A percentile compares a stretch with the other conserved stretches of the same genome.
Evolutionary conservation across 2,113 vertebrate genomes (phyloP).

Genomic region (Microcebus lehilahytsara): DNA sequence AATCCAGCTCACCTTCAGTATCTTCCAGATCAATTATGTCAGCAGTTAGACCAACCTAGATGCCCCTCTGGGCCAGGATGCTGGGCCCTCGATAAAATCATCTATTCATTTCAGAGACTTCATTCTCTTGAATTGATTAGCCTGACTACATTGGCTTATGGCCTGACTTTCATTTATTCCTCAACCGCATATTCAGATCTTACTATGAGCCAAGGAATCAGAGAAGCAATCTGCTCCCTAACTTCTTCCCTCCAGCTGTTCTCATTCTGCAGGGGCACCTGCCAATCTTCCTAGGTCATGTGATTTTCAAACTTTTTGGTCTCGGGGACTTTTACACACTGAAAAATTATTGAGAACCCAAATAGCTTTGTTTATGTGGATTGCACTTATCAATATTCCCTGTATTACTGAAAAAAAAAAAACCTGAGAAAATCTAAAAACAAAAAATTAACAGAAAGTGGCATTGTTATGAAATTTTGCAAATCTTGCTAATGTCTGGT

Average conservation of each 20-base stretch:
- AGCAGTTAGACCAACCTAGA: background rate
- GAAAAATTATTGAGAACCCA: background rate
- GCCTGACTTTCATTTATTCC: background rate
- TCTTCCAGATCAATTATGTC: background rate
- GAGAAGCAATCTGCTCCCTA: background rate
- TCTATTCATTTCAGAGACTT: background rate
- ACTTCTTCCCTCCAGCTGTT: background rate
- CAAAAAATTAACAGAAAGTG: background rate
- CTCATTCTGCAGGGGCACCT: background rate
- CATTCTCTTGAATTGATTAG: background rate
- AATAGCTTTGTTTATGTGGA: background rate
- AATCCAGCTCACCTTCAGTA: background rate
- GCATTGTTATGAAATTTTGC: background rate
- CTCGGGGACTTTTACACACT: background rate
- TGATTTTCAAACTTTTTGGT: background rate
- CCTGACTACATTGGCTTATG: background rate
- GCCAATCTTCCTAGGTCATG: background rate
- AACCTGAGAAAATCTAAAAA: background rate
- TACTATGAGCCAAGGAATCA: background rate
- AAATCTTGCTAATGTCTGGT: background rate
- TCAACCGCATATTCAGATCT: background rate
- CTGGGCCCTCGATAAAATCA: slow-evolving; percentile 1
- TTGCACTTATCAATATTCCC: background rate
- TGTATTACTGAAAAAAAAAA: background rate
- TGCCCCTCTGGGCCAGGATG: background rate